These are phyloP conservation scores for Meteorus colon DNA, from an alignment of 2,888 invertebrate genomes.

Conservation along the genomic window DNA sequence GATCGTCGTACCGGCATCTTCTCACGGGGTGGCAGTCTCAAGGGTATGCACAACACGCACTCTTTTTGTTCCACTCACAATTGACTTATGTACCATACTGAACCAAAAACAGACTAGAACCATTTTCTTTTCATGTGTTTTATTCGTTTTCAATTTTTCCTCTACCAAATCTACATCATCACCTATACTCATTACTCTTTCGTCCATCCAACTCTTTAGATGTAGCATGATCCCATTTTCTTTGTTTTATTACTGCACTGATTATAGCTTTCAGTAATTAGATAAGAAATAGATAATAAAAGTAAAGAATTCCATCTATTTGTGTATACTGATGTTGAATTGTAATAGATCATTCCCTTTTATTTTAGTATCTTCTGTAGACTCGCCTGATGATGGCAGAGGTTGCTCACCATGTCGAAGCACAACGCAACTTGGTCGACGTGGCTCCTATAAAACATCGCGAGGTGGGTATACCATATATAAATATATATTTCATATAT, in stretches of 20 bases:
- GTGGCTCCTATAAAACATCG: slow-evolving; percentile 91
- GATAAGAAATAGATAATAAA: slow-evolving; percentile 14
- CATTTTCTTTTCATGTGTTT: neutral
- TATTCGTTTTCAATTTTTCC: neutral
- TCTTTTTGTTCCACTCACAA: slow-evolving; percentile 54
- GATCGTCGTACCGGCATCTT: slow-evolving; percentile 78
- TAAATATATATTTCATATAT: neutral
- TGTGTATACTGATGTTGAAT: slow-evolving; percentile 41
- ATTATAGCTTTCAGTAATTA: slow-evolving; percentile 55
- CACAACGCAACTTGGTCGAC: slow-evolving; percentile 81
- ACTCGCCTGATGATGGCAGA: slow-evolving; percentile 85
- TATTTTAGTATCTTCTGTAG: slow-evolving; percentile 75
- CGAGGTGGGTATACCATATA: slow-evolving; percentile 79
- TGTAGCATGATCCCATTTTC: slow-evolving; percentile 50
- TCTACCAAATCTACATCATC: neutral
- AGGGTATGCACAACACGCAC: slow-evolving; percentile 72
- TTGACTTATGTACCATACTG: neutral
- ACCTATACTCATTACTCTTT: slow-evolving; percentile 4
- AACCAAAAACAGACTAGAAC: neutral
- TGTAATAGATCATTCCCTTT: slow-evolving; percentile 64
- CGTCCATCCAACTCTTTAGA: slow-evolving; percentile 30
- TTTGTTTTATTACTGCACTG: slow-evolving; percentile 55
- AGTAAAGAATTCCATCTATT: slow-evolving; percentile 10
- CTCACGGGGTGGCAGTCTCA: slow-evolving; percentile 81
- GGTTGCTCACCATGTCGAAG: slow-evolving; percentile 83